Conservation (phyloP, 2,888 invertebrate species). For the Adineta ricciae region DNA sequence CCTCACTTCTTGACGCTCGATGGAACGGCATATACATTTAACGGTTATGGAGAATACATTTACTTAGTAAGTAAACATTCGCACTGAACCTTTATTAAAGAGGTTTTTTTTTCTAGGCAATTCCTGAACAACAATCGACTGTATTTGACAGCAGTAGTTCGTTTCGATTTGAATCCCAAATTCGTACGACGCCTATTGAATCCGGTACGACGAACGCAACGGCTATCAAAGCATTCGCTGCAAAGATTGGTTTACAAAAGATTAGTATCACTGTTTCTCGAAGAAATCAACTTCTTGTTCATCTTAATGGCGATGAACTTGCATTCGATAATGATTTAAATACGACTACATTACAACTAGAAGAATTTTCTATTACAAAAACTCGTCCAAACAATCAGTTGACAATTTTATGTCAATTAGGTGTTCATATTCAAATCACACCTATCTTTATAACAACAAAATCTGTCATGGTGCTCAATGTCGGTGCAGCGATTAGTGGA, state of each 20-base stretch:
- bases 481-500: background rate
- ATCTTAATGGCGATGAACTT: background rate
- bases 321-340: background rate
- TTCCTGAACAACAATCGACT: conserved; percentile 30
- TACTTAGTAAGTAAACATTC: conserved; percentile 25
- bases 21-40: conserved; percentile 37
- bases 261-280: background rate
- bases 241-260: background rate
- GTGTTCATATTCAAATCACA: background rate
- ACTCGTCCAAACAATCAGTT: background rate
- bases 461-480: background rate
- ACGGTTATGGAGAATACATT: conserved; percentile 38
- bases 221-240: background rate
- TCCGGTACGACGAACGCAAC: background rate
- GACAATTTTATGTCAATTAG: background rate
- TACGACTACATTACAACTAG: background rate
- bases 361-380: background rate
- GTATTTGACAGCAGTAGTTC: background rate
- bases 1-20: conserved; percentile 38
- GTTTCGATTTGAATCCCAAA: background rate
- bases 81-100: background rate
- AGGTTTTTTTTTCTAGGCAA: background rate
- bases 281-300: background rate
- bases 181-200: background rate
- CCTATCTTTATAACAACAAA: background rate